Evolutionary conservation across 2,113 vertebrate species (phyloP).

Genomic region (Python bivittatus): DNA sequence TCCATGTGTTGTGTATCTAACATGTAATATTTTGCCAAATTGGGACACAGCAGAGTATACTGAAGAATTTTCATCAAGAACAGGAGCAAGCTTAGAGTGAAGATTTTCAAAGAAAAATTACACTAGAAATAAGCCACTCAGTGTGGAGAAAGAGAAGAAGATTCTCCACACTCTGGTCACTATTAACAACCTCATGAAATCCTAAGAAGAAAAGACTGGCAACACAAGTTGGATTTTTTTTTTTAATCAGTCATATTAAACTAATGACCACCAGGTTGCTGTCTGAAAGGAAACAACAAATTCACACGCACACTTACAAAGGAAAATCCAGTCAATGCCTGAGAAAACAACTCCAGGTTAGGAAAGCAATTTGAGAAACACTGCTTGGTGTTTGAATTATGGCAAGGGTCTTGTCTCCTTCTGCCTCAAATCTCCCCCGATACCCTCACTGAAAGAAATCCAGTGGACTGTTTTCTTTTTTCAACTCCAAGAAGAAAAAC

Average conservation of each 20-base stretch:
- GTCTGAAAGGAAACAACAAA: slow-evolving; percentile 3
- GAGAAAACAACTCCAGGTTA: slow-evolving; percentile 49
- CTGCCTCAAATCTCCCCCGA: rapidly evolving
- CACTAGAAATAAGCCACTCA: not conserved
- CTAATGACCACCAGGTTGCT: not conserved
- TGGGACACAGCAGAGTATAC: not conserved
- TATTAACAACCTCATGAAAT: not conserved
- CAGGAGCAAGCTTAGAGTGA: not conserved
- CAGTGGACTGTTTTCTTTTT: not conserved
- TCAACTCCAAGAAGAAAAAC: not conserved
- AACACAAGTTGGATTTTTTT: not conserved
- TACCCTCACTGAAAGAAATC: not conserved
- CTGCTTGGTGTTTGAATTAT: slow-evolving; percentile 48
- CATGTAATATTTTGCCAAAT: not conserved
- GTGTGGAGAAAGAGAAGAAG: not conserved
- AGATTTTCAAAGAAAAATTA: not conserved
- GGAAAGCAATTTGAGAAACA: slow-evolving; percentile 21
- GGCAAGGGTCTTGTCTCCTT: slow-evolving; percentile 44
- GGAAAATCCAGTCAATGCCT: slow-evolving; percentile 25
- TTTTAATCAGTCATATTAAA: slow-evolving; percentile 29
- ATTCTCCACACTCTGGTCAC: not conserved
- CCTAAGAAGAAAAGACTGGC: not conserved
- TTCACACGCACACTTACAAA: slow-evolving; percentile 4
- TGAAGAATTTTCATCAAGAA: not conserved
- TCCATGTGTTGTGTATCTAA: not conserved